These are phyloP conservation scores for Poeciliopsis infans DNA, from an alignment of 2,797 vertebrate genomes.

Conservation along the genomic window DNA sequence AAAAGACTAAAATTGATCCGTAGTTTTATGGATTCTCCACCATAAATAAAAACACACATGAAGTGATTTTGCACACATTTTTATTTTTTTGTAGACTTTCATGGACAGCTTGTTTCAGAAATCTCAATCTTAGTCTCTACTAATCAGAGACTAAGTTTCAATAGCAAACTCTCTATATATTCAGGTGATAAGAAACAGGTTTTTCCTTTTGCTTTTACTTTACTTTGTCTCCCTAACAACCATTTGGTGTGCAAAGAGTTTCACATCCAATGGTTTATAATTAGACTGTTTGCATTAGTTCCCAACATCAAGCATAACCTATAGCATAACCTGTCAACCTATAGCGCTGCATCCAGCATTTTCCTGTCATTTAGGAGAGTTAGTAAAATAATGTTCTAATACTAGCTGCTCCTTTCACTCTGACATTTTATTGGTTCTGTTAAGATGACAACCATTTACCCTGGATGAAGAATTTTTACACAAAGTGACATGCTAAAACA, in stretches of 20 bases:
- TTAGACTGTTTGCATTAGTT: not conserved
- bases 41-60: not conserved
- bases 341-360: not conserved
- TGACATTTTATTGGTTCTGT: constrained; percentile 35
- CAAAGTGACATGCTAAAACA: constrained; percentile 52
- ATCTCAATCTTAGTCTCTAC: not conserved
- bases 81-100: not conserved
- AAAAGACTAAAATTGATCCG: not conserved
- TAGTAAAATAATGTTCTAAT: not conserved
- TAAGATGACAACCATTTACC: constrained; percentile 30
- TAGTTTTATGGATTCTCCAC: not conserved
- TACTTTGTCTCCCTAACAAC: not conserved
- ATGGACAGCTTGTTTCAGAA: not conserved
- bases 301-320: not conserved
- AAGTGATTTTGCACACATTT: not conserved
- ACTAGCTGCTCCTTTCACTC: constrained; percentile 24
- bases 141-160: not conserved
- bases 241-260: not conserved
- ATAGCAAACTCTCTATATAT: not conserved
- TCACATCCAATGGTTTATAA: not conserved
- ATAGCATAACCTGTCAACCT: not conserved
- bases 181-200: not conserved
- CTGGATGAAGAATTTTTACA: constrained; percentile 26
- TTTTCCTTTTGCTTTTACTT: not conserved
- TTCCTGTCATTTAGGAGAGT: not conserved